A percentile compares a stretch with the other conserved stretches of the same genome.
Evolutionary conservation across 2,113 vertebrate species (phyloP).

Genomic region (Tupaia tana): DNA sequence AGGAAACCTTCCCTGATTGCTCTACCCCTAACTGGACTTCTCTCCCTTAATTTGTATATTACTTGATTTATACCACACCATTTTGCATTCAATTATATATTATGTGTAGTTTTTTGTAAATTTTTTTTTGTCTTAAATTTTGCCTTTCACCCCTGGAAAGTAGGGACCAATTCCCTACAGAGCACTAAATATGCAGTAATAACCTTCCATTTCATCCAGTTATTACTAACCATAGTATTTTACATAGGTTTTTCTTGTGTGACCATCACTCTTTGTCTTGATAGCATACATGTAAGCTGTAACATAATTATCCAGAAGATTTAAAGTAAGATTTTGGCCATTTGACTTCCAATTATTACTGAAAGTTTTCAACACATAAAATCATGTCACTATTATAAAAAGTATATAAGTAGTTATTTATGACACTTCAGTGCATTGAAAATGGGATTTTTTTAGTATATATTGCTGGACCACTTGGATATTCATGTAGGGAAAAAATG

Average conservation of each 20-base stretch:
- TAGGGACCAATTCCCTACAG: background rate
- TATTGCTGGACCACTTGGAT: background rate
- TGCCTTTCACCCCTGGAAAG: background rate
- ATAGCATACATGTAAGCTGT: background rate
- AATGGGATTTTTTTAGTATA: background rate
- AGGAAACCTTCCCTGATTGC: background rate
- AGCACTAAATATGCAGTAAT: background rate
- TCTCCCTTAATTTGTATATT: background rate
- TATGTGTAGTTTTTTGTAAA: background rate
- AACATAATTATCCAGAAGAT: background rate
- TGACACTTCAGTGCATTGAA: background rate
- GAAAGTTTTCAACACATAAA: conserved; percentile 12
- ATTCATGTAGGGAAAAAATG: background rate
- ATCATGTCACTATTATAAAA: background rate
- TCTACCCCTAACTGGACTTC: background rate
- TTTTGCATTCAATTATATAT: background rate
- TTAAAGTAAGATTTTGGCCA: conserved; percentile 39
- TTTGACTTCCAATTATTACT: conserved; percentile 22
- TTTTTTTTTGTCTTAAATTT: background rate
- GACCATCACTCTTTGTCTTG: background rate
- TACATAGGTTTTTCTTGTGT: conserved; percentile 47
- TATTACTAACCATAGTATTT: background rate
- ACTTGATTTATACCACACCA: background rate
- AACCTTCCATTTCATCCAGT: background rate
- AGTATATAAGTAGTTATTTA: background rate